A percentile compares a stretch with the other conserved stretches of the same genome.
Evolutionary conservation across 2,797 vertebrate genomes (phyloP).

Genomic region (Argyrosomus regius): DNA sequence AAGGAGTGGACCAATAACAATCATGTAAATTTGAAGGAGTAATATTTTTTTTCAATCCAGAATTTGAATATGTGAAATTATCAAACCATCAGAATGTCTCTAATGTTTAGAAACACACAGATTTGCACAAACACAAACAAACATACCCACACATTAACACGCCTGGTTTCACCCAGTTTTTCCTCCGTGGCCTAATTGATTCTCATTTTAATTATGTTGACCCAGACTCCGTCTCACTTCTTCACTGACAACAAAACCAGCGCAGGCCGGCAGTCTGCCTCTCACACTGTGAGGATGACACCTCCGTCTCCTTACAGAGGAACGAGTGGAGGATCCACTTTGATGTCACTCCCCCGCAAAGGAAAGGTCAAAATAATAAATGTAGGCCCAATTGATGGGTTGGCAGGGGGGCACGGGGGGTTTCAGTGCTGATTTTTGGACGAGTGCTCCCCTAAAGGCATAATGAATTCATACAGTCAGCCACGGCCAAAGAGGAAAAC

Average conservation of each 20-base stretch:
- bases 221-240: slow-evolving; percentile 74
- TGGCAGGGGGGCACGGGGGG: slow-evolving; percentile 63
- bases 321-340: slow-evolving; percentile 75
- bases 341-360: slow-evolving; percentile 84
- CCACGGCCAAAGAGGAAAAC: slow-evolving; percentile 79
- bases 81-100: background rate
- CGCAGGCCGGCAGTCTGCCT: slow-evolving; percentile 73
- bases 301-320: slow-evolving; percentile 77
- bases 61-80: background rate
- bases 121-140: slow-evolving; percentile 18
- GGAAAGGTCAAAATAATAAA: slow-evolving; percentile 91
- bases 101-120: background rate
- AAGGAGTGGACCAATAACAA: background rate
- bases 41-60: background rate
- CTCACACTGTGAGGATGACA: slow-evolving; percentile 81
- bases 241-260: slow-evolving; percentile 77
- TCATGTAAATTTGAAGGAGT: background rate
- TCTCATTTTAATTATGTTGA: slow-evolving; percentile 83
- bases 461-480: slow-evolving; percentile 87
- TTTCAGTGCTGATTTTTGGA: slow-evolving; percentile 77
- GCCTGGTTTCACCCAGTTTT: slow-evolving; percentile 31
- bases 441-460: slow-evolving; percentile 75
- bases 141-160: slow-evolving; percentile 28
- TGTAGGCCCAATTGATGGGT: slow-evolving; percentile 87
- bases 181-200: slow-evolving; percentile 78